A percentile compares a stretch with the other conserved stretches of the same genome.
Evolutionary conservation across 2,797 vertebrate genomes (phyloP).

Genomic region (Poliocrania exsul): DNA sequence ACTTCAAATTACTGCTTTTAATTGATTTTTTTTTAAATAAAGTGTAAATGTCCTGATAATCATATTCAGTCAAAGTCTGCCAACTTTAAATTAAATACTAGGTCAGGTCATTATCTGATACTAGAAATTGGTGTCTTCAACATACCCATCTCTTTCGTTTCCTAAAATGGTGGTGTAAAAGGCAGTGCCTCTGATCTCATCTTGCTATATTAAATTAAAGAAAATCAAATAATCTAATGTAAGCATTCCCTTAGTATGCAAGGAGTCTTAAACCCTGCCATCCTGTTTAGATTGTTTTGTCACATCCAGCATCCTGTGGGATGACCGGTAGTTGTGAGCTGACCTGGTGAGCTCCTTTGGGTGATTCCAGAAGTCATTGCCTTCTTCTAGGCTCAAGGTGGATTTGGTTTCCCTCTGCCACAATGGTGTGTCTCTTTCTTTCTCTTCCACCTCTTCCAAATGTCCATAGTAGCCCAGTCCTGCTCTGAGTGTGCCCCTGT

Average conservation of each 20-base stretch:
- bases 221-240: constrained; percentile 8
- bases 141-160: constrained; percentile 19
- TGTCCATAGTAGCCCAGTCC: not conserved
- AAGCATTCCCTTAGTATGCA: not conserved
- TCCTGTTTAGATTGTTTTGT: constrained; percentile 15
- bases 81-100: constrained; percentile 23
- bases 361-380: not conserved
- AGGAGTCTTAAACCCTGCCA: not conserved
- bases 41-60: not conserved
- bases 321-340: not conserved
- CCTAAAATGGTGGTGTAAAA: constrained; percentile 27
- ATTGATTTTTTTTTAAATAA: not conserved
- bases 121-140: not conserved
- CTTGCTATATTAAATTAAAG: constrained; percentile 34
- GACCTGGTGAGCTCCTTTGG: not conserved
- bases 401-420: not conserved
- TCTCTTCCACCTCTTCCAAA: not conserved
- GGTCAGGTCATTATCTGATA: constrained; percentile 20
- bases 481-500: not conserved
- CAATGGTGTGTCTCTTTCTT: not conserved
- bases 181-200: constrained; percentile 34
- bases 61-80: not conserved
- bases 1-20: constrained; percentile 7
- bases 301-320: not conserved
- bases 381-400: not conserved